phyloP scores from a whole-genome alignment of 2,113 vertebrate species.

The Hemicordylus capensis region DNA sequence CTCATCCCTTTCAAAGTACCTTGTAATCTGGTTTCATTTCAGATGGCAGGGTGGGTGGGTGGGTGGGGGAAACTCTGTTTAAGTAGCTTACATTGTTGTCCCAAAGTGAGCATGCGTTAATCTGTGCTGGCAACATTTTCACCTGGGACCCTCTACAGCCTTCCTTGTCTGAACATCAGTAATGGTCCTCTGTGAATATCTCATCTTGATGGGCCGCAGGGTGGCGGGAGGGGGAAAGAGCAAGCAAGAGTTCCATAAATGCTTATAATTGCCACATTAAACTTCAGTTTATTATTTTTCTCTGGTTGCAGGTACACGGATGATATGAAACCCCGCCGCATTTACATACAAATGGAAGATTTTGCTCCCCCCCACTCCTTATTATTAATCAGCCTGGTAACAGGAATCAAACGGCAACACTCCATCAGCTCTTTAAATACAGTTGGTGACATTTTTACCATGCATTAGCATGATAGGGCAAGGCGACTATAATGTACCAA shows the following conservation, averaged over 20 bases:
- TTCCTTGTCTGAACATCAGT: constrained; percentile 77
- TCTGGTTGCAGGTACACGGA: constrained; percentile 96
- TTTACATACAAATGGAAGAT: constrained; percentile 99
- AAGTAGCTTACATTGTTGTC: constrained; percentile 75
- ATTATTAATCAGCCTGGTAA: constrained; percentile 99
- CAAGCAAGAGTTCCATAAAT: constrained; percentile 92
- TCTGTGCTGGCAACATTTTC: constrained; percentile 72
- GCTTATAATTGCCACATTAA: constrained; percentile 99
- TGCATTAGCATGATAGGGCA: constrained; percentile 99
- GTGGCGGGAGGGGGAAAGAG: constrained; percentile 65
- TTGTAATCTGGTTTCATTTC: constrained; percentile 64
- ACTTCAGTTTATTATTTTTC: constrained; percentile 99
- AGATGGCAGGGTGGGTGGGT: constrained; percentile 23
- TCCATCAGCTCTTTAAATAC: constrained; percentile 99
- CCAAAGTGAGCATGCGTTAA: constrained; percentile 73
- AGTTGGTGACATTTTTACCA: constrained; percentile 99
- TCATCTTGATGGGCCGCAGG: constrained; percentile 86
- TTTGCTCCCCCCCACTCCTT: constrained; percentile 68
- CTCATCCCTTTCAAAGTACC: constrained; percentile 27
- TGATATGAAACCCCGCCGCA: constrained; percentile 97
- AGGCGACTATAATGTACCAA: constrained; percentile 99
- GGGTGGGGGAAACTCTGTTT: constrained; percentile 30
- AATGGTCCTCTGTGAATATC: constrained; percentile 75
- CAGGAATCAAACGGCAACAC: constrained; percentile 99
- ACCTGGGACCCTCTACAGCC: constrained; percentile 71